phyloP scores from a whole-genome alignment of 2,113 vertebrate species.

The Pygoscelis adeliae region DNA sequence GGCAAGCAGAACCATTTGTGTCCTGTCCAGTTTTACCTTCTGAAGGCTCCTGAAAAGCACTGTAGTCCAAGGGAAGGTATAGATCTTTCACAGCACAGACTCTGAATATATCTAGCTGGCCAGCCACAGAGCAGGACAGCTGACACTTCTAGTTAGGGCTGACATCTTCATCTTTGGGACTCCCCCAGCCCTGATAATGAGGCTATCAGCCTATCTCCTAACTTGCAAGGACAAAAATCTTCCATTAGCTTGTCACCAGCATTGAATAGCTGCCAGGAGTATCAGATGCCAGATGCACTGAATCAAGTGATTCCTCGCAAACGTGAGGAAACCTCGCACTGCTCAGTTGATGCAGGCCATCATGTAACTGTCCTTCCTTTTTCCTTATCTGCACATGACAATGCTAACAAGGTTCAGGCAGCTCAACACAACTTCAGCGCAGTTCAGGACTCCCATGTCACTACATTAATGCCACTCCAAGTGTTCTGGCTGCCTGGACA shows the following conservation, averaged over 20 bases:
- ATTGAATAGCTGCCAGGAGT: not conserved
- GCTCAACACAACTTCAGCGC: not conserved
- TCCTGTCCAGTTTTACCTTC: not conserved
- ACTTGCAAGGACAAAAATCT: not conserved
- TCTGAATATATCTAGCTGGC: not conserved
- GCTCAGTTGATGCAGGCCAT: not conserved
- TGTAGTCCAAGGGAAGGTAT: fast-evolving
- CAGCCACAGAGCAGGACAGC: not conserved
- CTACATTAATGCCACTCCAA: not conserved
- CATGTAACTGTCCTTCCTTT: not conserved
- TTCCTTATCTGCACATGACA: not conserved
- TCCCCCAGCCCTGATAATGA: not conserved
- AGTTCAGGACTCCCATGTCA: not conserved
- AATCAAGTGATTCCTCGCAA: not conserved
- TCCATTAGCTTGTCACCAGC: not conserved
- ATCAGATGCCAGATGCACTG: not conserved
- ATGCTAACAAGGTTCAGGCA: not conserved
- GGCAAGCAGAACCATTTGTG: not conserved
- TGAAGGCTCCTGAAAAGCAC: not conserved
- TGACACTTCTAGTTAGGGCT: not conserved
- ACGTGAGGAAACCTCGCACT: not conserved
- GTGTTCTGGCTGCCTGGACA: not conserved
- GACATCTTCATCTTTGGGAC: not conserved
- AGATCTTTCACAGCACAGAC: not conserved
- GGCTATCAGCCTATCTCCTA: not conserved